These are phyloP conservation scores for Proteles cristata DNA, from an alignment of 2,113 vertebrate genomes.

Conservation along the genomic window DNA sequence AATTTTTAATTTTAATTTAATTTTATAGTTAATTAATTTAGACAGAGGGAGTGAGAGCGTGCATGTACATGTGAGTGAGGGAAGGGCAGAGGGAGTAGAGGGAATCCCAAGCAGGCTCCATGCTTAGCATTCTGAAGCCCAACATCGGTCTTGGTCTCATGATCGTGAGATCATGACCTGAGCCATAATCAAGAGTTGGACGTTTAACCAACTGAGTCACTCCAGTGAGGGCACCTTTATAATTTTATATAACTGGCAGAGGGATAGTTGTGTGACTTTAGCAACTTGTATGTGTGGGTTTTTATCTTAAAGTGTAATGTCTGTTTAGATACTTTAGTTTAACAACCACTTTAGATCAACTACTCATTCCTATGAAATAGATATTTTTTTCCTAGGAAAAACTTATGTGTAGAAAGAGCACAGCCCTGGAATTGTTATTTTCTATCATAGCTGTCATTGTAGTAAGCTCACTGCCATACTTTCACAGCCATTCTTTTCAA, in stretches of 20 bases:
- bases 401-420: neutral
- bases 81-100: too few species aligned
- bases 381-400: neutral
- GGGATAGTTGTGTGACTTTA: neutral
- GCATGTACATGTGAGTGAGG: too few species aligned
- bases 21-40: too few species aligned
- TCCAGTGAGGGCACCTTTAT: neutral
- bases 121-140: too few species aligned
- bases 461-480: neutral
- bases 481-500: neutral
- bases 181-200: too few species aligned
- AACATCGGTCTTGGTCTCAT: too few species aligned
- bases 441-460: neutral
- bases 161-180: too few species aligned
- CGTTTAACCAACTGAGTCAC: too few species aligned
- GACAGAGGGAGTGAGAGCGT: too few species aligned
- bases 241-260: conserved; percentile 15
- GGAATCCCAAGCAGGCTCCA: too few species aligned
- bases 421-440: neutral
- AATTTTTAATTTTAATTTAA: too few species aligned
- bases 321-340: neutral
- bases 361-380: neutral
- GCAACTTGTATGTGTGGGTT: neutral
- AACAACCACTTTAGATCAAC: conserved; percentile 1
- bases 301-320: conserved; percentile 12